Evolutionary conservation across 2,888 invertebrate genomes (phyloP), one percentile per base, ranked within the genome.

Genomic region (Catocala fraxini): DNA sequence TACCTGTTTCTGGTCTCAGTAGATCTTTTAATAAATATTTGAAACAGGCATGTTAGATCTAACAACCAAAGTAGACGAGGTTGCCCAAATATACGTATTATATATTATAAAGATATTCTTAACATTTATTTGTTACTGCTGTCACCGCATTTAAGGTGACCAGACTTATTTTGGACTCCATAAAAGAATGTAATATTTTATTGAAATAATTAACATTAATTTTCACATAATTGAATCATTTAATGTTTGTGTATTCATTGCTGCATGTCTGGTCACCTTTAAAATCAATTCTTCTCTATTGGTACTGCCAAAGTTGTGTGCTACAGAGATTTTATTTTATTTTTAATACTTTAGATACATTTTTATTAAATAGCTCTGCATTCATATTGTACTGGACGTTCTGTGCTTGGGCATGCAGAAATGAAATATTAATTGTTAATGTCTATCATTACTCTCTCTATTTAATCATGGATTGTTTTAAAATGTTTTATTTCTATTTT

Each of bases 261-360:
- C 93, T 94, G 93, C 93, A 92, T 93, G 93, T 94, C 93, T 94
- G 93, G 93, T 93, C 93, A 92, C 91, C 93, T 93, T 92, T 71
- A 71, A 73, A 60, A 75, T 74, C 65, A 67, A 79, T 80, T 73
- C 83, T 79, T 84, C 76, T 85, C 73, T 80, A 73, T 75, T 72
- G 68, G 73, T 75, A 79, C 82, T 88, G 79, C 86, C 77, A 84
- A 88, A 84, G 70, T 83, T 85, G 80, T 86, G 82, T 84, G 87
- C 87, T 87, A 82, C 83, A 84, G 79, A 82, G 67, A 47, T 57
- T 82, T 83, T 83, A 68, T 82, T 87, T 87, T 82, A 70, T 80
- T 81, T 80, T 79, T 77, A 75, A 81, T 85, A 81, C 68, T 71
- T 81, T 81, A 80, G 75, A 67, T 72, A 67, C 61, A 68, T 73